phyloP scores from a whole-genome alignment of 2,888 invertebrate genomes.

The Mystacides longicornis region DNA sequence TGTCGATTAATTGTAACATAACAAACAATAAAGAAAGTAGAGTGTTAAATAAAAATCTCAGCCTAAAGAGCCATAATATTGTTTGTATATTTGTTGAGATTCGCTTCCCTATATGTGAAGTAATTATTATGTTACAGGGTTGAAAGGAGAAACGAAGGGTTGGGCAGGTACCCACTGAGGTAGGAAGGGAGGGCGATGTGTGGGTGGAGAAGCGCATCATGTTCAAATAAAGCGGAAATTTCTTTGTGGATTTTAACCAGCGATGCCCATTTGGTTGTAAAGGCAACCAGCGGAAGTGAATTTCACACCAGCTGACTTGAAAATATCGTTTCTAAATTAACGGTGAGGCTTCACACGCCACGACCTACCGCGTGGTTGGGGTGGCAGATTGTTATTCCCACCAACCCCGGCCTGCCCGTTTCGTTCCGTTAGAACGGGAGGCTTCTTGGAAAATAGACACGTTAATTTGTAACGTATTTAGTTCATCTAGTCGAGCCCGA shows the following conservation, averaged over 20 bases:
- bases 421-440: too few species aligned
- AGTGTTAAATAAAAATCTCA: too few species aligned
- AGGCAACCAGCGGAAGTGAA: slow-evolving; percentile 18
- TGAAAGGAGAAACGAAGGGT: slow-evolving; percentile 4
- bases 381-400: too few species aligned
- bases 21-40: too few species aligned
- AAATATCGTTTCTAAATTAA: slow-evolving; percentile 2
- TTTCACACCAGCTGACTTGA: slow-evolving; percentile 19
- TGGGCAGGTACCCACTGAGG: too few species aligned
- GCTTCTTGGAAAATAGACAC: too few species aligned
- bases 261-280: slow-evolving; percentile 20
- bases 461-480: too few species aligned
- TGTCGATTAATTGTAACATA: too few species aligned
- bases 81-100: background rate
- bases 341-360: background rate
- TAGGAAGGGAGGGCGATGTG: too few species aligned
- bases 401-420: too few species aligned
- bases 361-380: background rate
- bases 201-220: slow-evolving; percentile 3
- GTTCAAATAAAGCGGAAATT: slow-evolving; percentile 24
- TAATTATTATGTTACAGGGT: background rate
- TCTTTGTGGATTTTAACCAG: slow-evolving; percentile 23
- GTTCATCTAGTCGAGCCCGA: too few species aligned
- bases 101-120: background rate
- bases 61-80: too few species aligned